Conservation (phyloP, 2,113 vertebrate species). For the Nipponia nippon region DNA sequence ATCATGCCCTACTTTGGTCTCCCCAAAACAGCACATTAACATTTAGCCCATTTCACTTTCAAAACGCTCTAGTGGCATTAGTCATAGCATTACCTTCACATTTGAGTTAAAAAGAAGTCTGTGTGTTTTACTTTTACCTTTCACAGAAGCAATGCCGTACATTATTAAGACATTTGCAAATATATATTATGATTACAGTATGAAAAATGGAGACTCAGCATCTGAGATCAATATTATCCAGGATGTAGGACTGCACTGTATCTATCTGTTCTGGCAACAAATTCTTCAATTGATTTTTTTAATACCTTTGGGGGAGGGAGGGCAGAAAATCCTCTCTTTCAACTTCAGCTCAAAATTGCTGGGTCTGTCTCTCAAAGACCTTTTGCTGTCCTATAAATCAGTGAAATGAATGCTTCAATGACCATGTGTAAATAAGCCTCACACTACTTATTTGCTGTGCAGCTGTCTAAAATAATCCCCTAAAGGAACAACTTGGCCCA, state of each 20-base stretch:
- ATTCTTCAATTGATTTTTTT: not conserved
- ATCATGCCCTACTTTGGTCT: not conserved
- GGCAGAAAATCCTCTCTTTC: not conserved
- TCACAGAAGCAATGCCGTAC: not conserved
- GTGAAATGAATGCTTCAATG: slow-evolving; percentile 27
- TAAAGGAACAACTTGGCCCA: slow-evolving; percentile 23
- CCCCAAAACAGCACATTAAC: not conserved
- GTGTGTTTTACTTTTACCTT: not conserved
- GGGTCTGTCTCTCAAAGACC: slow-evolving; percentile 14
- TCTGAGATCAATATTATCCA: not conserved
- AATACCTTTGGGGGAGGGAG: not conserved
- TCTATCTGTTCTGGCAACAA: not conserved
- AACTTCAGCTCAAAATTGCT: not conserved
- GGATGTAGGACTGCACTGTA: not conserved
- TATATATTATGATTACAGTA: not conserved
- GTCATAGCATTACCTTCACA: not conserved
- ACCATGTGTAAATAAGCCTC: slow-evolving; percentile 45
- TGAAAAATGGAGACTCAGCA: not conserved
- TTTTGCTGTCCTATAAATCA: slow-evolving; percentile 42
- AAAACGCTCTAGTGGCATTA: not conserved
- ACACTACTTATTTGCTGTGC: slow-evolving; percentile 31
- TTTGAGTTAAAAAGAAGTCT: not conserved
- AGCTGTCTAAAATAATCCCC: slow-evolving; percentile 41
- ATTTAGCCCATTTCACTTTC: not conserved
- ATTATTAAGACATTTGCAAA: not conserved